Conservation (phyloP, 64 coral and sea anemone genomes). For the Acropora tenuis region DNA sequence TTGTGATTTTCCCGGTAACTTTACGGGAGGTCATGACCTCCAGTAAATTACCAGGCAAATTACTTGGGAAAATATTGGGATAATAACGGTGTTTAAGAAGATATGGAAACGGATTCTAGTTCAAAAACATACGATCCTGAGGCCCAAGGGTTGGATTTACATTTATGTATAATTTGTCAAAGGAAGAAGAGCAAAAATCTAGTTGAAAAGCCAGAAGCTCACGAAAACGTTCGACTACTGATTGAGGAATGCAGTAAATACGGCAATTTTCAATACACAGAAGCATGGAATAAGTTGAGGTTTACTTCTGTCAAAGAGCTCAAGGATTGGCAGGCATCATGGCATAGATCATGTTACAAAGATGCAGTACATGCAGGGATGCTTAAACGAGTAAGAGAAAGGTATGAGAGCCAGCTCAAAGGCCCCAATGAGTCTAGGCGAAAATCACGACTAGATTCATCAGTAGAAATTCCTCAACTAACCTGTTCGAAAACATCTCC, state of each 20-base stretch:
- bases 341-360: conserved; percentile 64
- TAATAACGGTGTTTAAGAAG: conserved; percentile 12
- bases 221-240: conserved; percentile 1
- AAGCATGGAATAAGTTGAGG: neutral
- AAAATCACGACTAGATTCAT: conserved; percentile 18
- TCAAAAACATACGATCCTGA: conserved; percentile 30
- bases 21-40: no score
- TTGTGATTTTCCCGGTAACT: no score
- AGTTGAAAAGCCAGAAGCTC: conserved; percentile 39
- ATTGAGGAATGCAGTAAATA: conserved; percentile 22
- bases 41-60: no score
- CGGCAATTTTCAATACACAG: conserved; percentile 6
- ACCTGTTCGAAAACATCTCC: conserved; percentile 46
- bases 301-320: conserved; percentile 8
- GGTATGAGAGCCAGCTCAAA: conserved; percentile 44
- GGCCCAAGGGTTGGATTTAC: conserved; percentile 37
- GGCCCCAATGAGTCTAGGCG: conserved; percentile 38
- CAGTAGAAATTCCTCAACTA: conserved; percentile 24
- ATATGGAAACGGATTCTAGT: conserved; percentile 42
- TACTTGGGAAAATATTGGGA: no score
- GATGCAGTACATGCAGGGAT: conserved; percentile 42
- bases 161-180: conserved; percentile 67
- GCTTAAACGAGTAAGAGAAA: conserved; percentile 31
- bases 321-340: conserved; percentile 22
- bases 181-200: conserved; percentile 44